Evolutionary conservation across 1,140 invertebrate genomes (phyloP).

Genomic region (Drosophila lacertosa): DNA sequence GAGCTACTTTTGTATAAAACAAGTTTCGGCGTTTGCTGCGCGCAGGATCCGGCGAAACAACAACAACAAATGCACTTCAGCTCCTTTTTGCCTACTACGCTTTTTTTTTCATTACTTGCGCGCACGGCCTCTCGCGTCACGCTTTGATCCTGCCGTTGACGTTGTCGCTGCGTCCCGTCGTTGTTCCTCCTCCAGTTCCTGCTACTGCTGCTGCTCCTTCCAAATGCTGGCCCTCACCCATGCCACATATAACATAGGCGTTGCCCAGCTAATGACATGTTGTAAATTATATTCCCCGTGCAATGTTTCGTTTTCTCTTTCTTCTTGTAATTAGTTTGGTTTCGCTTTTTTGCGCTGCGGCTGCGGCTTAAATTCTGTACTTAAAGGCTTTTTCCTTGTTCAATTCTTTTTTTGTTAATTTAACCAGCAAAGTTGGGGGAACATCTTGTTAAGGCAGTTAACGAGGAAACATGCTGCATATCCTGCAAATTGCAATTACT

Average conservation of each 20-base stretch:
- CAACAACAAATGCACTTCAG: slow-evolving; percentile 44
- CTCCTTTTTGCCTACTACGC: slow-evolving; percentile 33
- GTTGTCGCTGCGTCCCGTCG: slow-evolving; percentile 1
- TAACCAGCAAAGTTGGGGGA: background rate
- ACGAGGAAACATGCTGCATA: background rate
- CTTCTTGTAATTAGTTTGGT: slow-evolving; percentile 59
- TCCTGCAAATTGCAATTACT: background rate
- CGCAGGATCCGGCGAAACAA: slow-evolving; percentile 44
- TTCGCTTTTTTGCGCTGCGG: slow-evolving; percentile 36
- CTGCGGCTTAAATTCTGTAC: slow-evolving; percentile 38
- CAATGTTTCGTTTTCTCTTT: slow-evolving; percentile 34
- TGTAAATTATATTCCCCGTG: slow-evolving; percentile 72
- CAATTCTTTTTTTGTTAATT: slow-evolving; percentile 6
- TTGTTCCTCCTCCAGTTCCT: slow-evolving; percentile 23
- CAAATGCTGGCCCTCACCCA: slow-evolving; percentile 20
- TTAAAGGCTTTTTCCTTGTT: slow-evolving; percentile 23
- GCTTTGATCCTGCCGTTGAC: slow-evolving; percentile 74
- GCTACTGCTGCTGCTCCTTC: slow-evolving; percentile 26
- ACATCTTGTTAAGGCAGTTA: slow-evolving; percentile 9
- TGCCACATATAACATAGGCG: slow-evolving; percentile 54
- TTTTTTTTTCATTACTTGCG: slow-evolving; percentile 40
- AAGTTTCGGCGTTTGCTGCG: slow-evolving; percentile 56
- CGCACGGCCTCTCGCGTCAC: slow-evolving; percentile 57
- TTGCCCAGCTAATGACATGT: slow-evolving; percentile 78
- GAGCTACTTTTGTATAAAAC: slow-evolving; percentile 66